Percentiles rank a stretch among this genome's conserved stretches.
These are phyloP conservation scores for Galeopsomyia nigrocyanea DNA, from an alignment of 2,888 invertebrate species.

Conservation along the genomic window DNA sequence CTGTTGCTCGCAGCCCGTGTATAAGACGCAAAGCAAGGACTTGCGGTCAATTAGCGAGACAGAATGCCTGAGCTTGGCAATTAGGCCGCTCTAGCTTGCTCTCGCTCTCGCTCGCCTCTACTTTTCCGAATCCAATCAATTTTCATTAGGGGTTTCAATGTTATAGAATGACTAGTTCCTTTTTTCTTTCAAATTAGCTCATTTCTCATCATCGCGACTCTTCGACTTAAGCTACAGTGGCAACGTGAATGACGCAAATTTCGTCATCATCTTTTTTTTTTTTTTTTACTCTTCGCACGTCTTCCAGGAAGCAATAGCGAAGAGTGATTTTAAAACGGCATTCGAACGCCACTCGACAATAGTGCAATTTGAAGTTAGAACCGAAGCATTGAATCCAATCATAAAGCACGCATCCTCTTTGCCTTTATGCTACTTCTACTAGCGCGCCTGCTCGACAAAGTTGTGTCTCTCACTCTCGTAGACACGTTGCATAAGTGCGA, in stretches of 20 bases:
- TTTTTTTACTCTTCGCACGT: too few relatives aligned
- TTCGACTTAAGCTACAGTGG: too few relatives aligned
- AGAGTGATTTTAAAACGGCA: too few relatives aligned
- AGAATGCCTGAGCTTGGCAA: conserved; percentile 11
- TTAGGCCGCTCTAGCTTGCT: conserved; percentile 8
- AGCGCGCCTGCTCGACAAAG: neutral
- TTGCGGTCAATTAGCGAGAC: conserved; percentile 30
- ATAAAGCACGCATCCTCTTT: neutral
- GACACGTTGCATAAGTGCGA: conserved; percentile 13
- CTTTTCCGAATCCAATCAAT: too few relatives aligned
- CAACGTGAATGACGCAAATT: too few relatives aligned
- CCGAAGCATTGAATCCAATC: neutral
- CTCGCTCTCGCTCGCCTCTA: neutral
- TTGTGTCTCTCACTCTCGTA: neutral
- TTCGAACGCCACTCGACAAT: too few relatives aligned
- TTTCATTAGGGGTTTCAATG: conserved; percentile 16
- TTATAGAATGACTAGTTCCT: neutral
- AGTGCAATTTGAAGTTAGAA: too few relatives aligned
- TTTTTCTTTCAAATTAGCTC: too few relatives aligned
- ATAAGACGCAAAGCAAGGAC: neutral
- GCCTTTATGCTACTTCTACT: conserved; percentile 12
- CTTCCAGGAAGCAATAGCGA: too few relatives aligned
- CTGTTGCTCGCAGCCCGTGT: neutral
- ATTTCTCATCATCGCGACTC: too few relatives aligned
- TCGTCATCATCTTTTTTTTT: too few relatives aligned